Base-by-base conservation (phyloP, 2,888 invertebrate genomes). In the Chirona hameri region DNA sequence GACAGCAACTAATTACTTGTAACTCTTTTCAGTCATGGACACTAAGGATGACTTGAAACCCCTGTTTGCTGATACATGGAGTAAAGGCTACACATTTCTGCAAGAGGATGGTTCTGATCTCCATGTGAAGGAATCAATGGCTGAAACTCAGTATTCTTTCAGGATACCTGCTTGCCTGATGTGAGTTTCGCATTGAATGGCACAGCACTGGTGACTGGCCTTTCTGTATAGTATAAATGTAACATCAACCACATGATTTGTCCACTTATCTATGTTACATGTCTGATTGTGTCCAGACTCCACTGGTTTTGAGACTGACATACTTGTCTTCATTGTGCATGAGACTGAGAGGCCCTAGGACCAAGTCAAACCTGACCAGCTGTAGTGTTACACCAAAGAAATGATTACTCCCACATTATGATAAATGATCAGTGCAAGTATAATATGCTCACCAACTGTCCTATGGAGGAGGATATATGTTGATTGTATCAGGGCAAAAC, bases 81-180 rank as follows among this genome's bases (percentile, higher is more conserved):
- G 69, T 15, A 69, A 69, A 15, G 15, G 29, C 69, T 69, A 69
- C 15, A 29, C 2, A 14, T 29, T 69, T 29, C 7, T 69, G 12
- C 27, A 69, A 10, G 69, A 69, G 9, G 29, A 69, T 69, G 69
- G 69, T 1, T 29, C 27, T 15, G 69, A 69, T 4, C 12, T 69
- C 10, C 27, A 12, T 29, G 69, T 27, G 27, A 69, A 15, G 87
- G 98, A 98, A 88, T 92, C 95, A 81, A 94, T 98, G 93, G 93
- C 95, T 0, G 98, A 98, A 88, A 94, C 95, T 85, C 93, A 93
- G 86, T 89, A 96, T 18, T 94, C 95, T 86, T 96, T 93, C 87
- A 90, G 91, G 81, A 92, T 98, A 88, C 97, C 98, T 0, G 93
- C 94, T 86, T 95, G 96, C 88, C 89, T 97, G 84, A 89, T 98